A percentile compares a stretch with the other conserved stretches of the same genome.
Conservation (phyloP, 1,140 invertebrate species). For the Eurosta solidaginis region DNA sequence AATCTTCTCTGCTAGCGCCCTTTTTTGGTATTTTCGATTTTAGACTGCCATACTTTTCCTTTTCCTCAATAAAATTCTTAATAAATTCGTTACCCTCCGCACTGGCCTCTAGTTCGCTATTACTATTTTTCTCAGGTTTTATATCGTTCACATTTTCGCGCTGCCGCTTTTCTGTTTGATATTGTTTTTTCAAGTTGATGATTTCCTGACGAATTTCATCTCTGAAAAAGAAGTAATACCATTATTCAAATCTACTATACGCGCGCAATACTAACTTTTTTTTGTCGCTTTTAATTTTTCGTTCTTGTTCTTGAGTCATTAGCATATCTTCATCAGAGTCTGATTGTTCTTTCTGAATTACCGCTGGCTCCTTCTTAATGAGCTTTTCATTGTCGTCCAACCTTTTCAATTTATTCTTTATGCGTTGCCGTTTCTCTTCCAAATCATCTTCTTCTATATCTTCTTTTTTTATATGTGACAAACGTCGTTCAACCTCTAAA, state of each 20-base stretch:
- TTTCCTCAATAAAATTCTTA: conserved; percentile 74
- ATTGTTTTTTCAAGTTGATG: conserved; percentile 73
- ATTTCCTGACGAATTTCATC: conserved; percentile 79
- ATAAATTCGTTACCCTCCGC: conserved; percentile 66
- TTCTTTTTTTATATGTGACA: conserved; percentile 53
- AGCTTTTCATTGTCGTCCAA: conserved; percentile 33
- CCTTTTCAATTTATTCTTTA: conserved; percentile 44
- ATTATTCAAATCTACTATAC: no score
- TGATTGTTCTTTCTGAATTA: conserved; percentile 65
- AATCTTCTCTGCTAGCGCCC: conserved; percentile 69
- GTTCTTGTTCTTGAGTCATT: conserved; percentile 51
- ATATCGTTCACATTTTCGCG: conserved; percentile 61
- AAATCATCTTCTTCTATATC: conserved; percentile 51
- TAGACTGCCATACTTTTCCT: conserved; percentile 76
- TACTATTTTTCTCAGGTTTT: conserved; percentile 36
- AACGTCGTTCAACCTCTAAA: conserved; percentile 62
- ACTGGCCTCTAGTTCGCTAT: background rate
- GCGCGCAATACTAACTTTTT: no score
- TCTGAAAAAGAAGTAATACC: conserved; percentile 64
- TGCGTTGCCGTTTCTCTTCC: conserved; percentile 39
- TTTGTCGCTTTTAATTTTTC: conserved; percentile 68
- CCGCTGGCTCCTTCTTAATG: conserved; percentile 39
- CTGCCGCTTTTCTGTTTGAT: conserved; percentile 65
- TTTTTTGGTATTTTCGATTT: conserved; percentile 72
- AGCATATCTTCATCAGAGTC: conserved; percentile 70